A percentile compares a stretch with the other conserved stretches of the same genome.
These are phyloP conservation scores for Lytechinus pictus DNA, from an alignment of 35 echinoderm and acorn worm species.

Conservation along the genomic window DNA sequence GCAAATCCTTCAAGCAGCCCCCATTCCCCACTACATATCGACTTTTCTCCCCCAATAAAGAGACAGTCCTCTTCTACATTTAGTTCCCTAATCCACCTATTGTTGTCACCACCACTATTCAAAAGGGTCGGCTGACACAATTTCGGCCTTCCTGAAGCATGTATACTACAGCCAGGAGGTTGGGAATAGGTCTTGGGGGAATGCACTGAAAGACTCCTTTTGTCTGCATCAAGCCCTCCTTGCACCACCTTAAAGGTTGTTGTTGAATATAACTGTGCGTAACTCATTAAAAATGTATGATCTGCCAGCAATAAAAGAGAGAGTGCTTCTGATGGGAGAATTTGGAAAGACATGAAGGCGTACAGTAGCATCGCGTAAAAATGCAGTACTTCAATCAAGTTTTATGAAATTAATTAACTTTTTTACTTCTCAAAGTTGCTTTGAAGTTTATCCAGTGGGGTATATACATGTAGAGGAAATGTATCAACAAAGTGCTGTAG, in stretches of 20 bases:
- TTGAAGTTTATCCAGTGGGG: too few species aligned
- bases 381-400: too few species aligned
- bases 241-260: background rate
- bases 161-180: background rate
- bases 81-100: background rate
- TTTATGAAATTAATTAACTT: too few species aligned
- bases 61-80: background rate
- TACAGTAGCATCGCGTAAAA: too few species aligned
- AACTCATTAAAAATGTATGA: constrained; percentile 31
- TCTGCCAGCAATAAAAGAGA: background rate
- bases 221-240: background rate
- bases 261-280: constrained; percentile 21
- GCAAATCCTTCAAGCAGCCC: background rate
- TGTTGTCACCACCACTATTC: background rate
- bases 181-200: too few species aligned
- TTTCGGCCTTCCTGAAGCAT: background rate
- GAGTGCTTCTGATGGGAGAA: background rate
- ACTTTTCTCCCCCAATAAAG: background rate
- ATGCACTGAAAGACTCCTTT: background rate
- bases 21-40: background rate
- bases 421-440: too few species aligned
- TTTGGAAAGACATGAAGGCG: too few species aligned
- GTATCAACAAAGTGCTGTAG: too few species aligned
- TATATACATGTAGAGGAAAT: too few species aligned
- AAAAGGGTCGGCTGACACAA: background rate